These are phyloP conservation scores for Oxyteleia sp. DNA, from an alignment of 2,888 invertebrate genomes.

Conservation along the genomic window DNA sequence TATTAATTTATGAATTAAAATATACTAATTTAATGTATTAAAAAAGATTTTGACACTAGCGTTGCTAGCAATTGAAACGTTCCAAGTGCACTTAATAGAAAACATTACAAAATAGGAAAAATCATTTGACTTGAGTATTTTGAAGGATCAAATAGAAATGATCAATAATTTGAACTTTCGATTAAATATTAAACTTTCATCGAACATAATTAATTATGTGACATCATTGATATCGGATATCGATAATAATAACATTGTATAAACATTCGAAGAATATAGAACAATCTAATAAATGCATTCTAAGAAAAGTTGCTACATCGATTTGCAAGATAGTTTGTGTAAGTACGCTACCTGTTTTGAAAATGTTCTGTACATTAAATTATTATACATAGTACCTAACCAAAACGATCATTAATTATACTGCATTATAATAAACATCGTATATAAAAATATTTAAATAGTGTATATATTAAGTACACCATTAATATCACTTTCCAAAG, in stretches of 20 bases:
- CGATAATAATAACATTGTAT: background rate
- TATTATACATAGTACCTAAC: background rate
- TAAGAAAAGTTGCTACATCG: background rate
- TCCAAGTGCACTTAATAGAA: too few relatives aligned
- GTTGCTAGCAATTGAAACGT: too few relatives aligned
- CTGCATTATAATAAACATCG: background rate
- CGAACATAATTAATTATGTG: background rate
- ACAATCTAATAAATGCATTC: background rate
- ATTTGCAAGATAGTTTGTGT: background rate
- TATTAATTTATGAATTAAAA: too few relatives aligned
- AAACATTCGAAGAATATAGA: constrained; percentile 1
- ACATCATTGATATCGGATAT: background rate
- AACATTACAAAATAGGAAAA: too few relatives aligned
- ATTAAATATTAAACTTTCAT: too few relatives aligned
- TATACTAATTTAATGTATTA: too few relatives aligned
- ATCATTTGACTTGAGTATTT: too few relatives aligned
- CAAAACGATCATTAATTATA: background rate
- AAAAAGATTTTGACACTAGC: too few relatives aligned
- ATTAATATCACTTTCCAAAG: too few relatives aligned
- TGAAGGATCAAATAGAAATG: too few relatives aligned
- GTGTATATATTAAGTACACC: too few relatives aligned
- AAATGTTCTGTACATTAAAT: background rate
- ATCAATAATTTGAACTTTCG: too few relatives aligned
- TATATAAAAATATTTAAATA: background rate
- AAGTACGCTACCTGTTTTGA: background rate